Percentiles rank a stretch among this genome's conserved stretches.
phyloP scores from a whole-genome alignment of 1,140 invertebrate genomes.

The Pseudoatta argentina region DNA sequence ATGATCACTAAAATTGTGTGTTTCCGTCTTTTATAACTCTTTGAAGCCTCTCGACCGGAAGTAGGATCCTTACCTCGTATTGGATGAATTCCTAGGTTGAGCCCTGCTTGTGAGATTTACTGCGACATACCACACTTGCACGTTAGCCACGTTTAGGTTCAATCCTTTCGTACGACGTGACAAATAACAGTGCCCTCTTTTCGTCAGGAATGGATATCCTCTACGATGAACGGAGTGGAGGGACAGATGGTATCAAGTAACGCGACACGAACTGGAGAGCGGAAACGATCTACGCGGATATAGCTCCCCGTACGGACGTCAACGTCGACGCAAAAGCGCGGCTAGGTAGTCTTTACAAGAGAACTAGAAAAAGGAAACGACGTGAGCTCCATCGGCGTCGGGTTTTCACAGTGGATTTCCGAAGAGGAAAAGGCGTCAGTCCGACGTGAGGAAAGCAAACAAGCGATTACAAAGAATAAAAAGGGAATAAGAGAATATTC shows the following conservation, averaged over 20 bases:
- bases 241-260: slow-evolving; percentile 48
- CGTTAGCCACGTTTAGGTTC: slow-evolving; percentile 36
- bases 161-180: slow-evolving; percentile 40
- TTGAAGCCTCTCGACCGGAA: slow-evolving; percentile 13
- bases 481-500: slow-evolving; percentile 46
- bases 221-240: slow-evolving; percentile 31
- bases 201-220: slow-evolving; percentile 27
- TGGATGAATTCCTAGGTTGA: slow-evolving; percentile 14
- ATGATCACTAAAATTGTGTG: slow-evolving; percentile 16
- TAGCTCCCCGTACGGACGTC: slow-evolving; percentile 26
- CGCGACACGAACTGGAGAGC: slow-evolving; percentile 38
- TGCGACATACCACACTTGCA: background rate
- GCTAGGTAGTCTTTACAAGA: slow-evolving; percentile 37
- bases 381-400: slow-evolving; percentile 42
- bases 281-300: slow-evolving; percentile 49
- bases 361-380: slow-evolving; percentile 49
- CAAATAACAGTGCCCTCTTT: slow-evolving; percentile 37
- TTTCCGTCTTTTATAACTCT: slow-evolving; percentile 39
- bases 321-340: slow-evolving; percentile 33
- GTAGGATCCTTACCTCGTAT: slow-evolving; percentile 11
- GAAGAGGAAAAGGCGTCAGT: slow-evolving; percentile 42
- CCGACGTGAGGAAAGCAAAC: slow-evolving; percentile 40
- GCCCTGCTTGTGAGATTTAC: slow-evolving; percentile 37
- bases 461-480: slow-evolving; percentile 34
- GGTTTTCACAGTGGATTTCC: slow-evolving; percentile 57